Conservation (phyloP, 1,140 invertebrate species). For the Drosophila yakuba region DNA sequence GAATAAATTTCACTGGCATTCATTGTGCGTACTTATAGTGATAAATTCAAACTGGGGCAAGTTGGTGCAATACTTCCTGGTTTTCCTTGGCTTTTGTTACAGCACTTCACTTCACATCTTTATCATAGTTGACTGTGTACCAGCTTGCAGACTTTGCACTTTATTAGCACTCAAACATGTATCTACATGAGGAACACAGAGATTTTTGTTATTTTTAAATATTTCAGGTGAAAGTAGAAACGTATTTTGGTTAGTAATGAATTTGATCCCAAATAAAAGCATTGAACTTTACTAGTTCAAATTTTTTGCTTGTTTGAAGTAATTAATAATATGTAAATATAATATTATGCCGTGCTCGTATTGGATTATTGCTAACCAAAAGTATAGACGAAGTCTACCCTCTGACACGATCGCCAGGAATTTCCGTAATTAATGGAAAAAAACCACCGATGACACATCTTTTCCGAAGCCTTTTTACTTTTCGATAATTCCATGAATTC, state of each 20-base stretch:
- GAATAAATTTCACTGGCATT: slow-evolving; percentile 51
- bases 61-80: slow-evolving; percentile 41
- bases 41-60: slow-evolving; percentile 60
- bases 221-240: slow-evolving; percentile 43
- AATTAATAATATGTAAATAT: slow-evolving; percentile 11
- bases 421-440: not conserved
- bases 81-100: slow-evolving; percentile 17
- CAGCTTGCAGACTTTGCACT: slow-evolving; percentile 22
- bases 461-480: not conserved
- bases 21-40: slow-evolving; percentile 37
- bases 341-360: not conserved
- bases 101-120: slow-evolving; percentile 60
- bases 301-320: slow-evolving; percentile 4
- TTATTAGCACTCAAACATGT: slow-evolving; percentile 63
- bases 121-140: slow-evolving; percentile 45
- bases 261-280: not conserved
- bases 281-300: slow-evolving; percentile 5
- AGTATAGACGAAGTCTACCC: slow-evolving; percentile 45
- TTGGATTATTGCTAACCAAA: slow-evolving; percentile 40
- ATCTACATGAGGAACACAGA: slow-evolving; percentile 20
- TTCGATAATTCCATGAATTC: not conserved
- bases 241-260: not conserved
- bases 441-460: not conserved
- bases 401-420: slow-evolving; percentile 14
- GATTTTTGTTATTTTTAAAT: not conserved